Percentiles rank a stretch among this genome's conserved stretches.
Evolutionary conservation across 2,797 vertebrate genomes (phyloP).

Genomic region (Pseudochromis fuscus): DNA sequence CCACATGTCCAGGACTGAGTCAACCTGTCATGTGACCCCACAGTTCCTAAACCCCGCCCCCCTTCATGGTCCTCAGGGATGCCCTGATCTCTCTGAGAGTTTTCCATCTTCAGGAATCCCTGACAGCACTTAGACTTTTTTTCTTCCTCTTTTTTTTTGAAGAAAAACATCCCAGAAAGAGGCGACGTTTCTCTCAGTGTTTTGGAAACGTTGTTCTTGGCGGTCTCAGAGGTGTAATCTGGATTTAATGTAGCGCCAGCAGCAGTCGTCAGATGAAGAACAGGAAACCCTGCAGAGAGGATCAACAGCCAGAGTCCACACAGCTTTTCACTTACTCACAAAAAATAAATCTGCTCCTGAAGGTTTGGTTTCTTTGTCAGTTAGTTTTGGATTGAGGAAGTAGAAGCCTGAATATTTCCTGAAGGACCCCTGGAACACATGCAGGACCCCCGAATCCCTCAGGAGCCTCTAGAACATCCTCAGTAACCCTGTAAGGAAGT

Average conservation of each 20-base stretch:
- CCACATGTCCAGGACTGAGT: constrained; percentile 17
- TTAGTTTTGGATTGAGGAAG: constrained; percentile 35
- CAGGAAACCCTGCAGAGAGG: constrained; percentile 64
- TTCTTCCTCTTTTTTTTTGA: constrained; percentile 4
- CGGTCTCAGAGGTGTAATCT: constrained; percentile 70
- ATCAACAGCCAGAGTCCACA: constrained; percentile 49
- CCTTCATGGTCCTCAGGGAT: constrained; percentile 58
- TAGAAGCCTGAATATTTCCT: constrained; percentile 8
- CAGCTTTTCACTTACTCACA: constrained; percentile 30
- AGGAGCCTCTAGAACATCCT: background rate
- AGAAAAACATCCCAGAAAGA: constrained; percentile 59
- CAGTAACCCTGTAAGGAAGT: background rate
- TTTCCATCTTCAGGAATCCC: constrained; percentile 55
- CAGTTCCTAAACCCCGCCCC: constrained; percentile 24
- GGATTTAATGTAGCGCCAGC: constrained; percentile 63
- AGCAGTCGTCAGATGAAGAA: constrained; percentile 49
- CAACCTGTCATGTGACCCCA: constrained; percentile 33
- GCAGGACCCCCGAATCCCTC: too few species aligned
- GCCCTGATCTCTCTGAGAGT: constrained; percentile 47
- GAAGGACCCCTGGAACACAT: background rate
- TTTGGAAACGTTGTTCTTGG: constrained; percentile 54
- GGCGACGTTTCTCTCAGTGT: constrained; percentile 30
- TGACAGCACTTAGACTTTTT: constrained; percentile 46
- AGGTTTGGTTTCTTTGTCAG: constrained; percentile 35
- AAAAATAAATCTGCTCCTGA: constrained; percentile 40